A percentile compares a stretch with the other conserved stretches of the same genome.
These are phyloP conservation scores for Lycaon pictus DNA, from an alignment of 2,113 vertebrate genomes.

Conservation along the genomic window DNA sequence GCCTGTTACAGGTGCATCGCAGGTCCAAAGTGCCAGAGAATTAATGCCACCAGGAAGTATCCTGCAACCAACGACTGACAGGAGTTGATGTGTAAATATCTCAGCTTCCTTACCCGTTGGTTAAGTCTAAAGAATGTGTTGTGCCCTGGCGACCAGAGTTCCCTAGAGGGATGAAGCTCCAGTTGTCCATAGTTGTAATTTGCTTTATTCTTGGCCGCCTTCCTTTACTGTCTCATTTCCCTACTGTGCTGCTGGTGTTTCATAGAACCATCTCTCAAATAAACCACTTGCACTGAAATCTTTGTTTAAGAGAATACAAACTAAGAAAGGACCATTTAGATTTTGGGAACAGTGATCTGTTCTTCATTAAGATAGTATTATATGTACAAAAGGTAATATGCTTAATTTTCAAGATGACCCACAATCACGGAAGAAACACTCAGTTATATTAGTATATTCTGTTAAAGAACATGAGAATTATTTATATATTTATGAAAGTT, in stretches of 20 bases:
- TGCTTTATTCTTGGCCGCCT: background rate
- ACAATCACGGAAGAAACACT: background rate
- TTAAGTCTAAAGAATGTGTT: background rate
- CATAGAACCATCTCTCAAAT: background rate
- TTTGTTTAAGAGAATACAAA: background rate
- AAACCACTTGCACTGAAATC: background rate
- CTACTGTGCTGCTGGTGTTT: background rate
- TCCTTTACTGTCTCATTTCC: background rate
- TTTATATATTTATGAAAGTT: constrained; percentile 39
- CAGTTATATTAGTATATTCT: background rate
- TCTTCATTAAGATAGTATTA: background rate
- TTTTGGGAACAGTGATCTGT: background rate
- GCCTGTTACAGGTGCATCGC: background rate
- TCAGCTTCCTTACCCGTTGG: background rate
- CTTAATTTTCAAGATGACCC: background rate
- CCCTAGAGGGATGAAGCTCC: background rate
- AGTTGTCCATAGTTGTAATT: background rate
- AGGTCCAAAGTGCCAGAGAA: background rate
- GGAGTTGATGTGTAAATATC: background rate
- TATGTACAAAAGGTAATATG: constrained; percentile 13
- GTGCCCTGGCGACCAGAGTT: background rate
- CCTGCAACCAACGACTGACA: background rate
- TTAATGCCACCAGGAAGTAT: background rate
- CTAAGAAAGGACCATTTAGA: background rate
- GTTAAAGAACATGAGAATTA: constrained; percentile 1